Evolutionary conservation across 1,140 invertebrate genomes (phyloP).

Genomic region (Euschistus heros): DNA sequence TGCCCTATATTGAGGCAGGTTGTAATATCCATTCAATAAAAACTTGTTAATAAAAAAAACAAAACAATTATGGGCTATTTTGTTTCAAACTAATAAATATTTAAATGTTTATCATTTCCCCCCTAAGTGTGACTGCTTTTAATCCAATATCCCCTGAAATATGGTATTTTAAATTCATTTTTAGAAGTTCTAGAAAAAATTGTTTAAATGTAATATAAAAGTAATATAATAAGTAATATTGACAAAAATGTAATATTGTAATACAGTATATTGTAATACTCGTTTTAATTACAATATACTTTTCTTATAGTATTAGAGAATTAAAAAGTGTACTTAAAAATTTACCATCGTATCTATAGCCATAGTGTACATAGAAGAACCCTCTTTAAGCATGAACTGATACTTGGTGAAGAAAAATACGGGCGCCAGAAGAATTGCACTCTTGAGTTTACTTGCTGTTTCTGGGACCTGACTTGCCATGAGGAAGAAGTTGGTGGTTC

Average conservation of each 20-base stretch:
- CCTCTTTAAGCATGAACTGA: conserved; percentile 20
- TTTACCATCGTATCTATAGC: conserved; percentile 16
- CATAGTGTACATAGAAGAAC: conserved; percentile 23
- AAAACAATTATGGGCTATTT: too few species aligned
- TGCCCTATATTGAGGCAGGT: too few species aligned
- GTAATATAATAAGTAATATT: neutral
- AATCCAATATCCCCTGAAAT: too few species aligned
- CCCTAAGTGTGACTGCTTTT: too few species aligned
- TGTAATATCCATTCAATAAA: too few species aligned
- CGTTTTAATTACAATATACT: conserved; percentile 16
- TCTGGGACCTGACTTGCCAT: conserved; percentile 41
- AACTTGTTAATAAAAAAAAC: too few species aligned
- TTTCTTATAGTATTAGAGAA: too few species aligned
- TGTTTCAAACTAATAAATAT: too few species aligned
- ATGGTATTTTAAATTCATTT: too few species aligned
- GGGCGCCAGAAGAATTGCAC: conserved; percentile 38
- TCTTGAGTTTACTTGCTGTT: conserved; percentile 40
- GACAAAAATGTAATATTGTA: neutral
- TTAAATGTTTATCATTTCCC: too few species aligned
- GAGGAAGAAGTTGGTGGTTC: conserved; percentile 40
- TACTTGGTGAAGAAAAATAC: conserved; percentile 31
- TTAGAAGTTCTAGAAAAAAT: too few species aligned
- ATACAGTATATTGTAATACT: conserved; percentile 11
- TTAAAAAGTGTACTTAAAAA: neutral
- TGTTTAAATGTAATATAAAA: too few species aligned